Evolutionary conservation across 35 echinoderm and acorn worm species (phyloP).

Genomic region (Amphiura filiformis): DNA sequence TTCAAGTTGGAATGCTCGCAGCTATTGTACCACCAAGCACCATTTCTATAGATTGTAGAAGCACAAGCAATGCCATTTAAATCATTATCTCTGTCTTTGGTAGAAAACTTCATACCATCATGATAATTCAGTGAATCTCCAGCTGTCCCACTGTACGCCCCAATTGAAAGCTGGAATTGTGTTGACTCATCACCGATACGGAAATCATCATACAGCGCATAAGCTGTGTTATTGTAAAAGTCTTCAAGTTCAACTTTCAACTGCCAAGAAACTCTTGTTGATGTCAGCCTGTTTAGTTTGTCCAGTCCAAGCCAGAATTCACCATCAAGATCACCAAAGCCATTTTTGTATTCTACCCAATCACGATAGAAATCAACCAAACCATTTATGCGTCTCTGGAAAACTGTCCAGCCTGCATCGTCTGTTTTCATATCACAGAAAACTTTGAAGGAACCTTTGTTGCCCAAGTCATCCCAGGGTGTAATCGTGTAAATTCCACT

Average conservation of each 20-base stretch:
- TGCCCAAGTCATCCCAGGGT: too few relatives aligned
- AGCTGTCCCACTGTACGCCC: background rate
- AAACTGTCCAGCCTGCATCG: constrained; percentile 15
- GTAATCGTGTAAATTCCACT: constrained; percentile 7
- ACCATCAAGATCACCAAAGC: constrained; percentile 44
- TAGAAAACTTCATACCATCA: background rate
- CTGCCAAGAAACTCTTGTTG: background rate
- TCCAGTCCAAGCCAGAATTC: constrained; percentile 50
- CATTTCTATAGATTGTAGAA: background rate
- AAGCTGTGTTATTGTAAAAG: background rate
- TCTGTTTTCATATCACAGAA: constrained; percentile 14
- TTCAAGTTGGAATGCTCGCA: background rate
- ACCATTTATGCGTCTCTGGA: constrained; percentile 37
- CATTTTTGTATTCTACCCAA: constrained; percentile 36
- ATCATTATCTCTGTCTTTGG: background rate
- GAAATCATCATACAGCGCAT: constrained; percentile 41
- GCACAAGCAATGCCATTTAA: too few relatives aligned
- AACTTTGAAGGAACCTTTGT: background rate
- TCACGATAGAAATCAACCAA: constrained; percentile 31
- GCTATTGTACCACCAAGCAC: background rate
- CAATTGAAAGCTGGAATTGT: constrained; percentile 20
- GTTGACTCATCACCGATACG: constrained; percentile 16
- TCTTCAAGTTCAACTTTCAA: constrained; percentile 45
- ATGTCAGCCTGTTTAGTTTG: constrained; percentile 30
- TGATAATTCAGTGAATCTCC: background rate